Base-by-base conservation (phyloP, 2,888 invertebrate genomes). In the Sesia apiformis region DNA sequence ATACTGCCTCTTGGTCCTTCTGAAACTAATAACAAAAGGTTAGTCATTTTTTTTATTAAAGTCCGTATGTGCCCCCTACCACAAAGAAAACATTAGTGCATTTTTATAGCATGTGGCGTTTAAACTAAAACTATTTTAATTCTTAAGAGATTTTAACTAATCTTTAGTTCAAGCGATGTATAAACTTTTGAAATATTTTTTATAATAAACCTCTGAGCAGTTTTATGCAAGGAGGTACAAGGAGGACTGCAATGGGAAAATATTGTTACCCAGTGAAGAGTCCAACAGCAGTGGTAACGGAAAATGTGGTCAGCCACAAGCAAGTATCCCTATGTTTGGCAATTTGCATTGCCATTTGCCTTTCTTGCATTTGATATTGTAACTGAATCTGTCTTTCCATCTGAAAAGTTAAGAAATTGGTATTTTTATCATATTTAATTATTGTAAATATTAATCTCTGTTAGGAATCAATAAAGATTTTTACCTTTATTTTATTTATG, bases 351-450 rank as follows among this genome's bases (percentile, higher is more conserved):
- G 96, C 95, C 78, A 92, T 89, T 81, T 93, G 91, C 58, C 94
- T 86, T 74, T 95, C 94, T 69, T 94, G 91, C 86, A 96, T 92
- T 79, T 94, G 94, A 78, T 94, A 93, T 76, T 93, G 94, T 90
- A 96, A 91, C 72, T 95, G 95, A 61, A 96, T 93, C 84, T 95
- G 95, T 57, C 95, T 89, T 71, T 95, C 95, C 90, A 95, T 91
- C 95, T 93, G 61, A 57, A 73, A 52, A 23, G 23, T 23, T 23
- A 23, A 23, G 23, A 23, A 23, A 23, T 23, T 23, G 23, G 23
- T 23, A 23, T 23, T 23, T 23, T 23, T 23, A 23, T 23, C 23
- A 23, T 1, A 23, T 23, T 23, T 23, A 23, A 23, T 23, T 23
- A 23, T 23, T 23, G 23, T 23, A 23, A 23, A 23, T 2, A 23